phyloP scores from a whole-genome alignment of 2,797 vertebrate species.

The Lophotriccus pileatus region DNA sequence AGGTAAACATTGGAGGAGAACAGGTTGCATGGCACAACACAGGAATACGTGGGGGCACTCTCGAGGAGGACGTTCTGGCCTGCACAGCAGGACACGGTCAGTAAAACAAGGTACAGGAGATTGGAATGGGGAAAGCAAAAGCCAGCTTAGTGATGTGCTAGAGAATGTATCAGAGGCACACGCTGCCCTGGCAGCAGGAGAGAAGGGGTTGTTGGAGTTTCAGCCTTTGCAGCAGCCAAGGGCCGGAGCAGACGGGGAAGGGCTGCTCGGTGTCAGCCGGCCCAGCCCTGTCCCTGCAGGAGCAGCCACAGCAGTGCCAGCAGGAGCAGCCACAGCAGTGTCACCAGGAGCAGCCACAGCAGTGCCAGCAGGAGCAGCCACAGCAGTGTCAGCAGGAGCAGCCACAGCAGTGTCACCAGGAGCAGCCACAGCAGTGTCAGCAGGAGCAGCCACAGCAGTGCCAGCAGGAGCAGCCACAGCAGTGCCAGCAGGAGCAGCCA shows the following conservation, averaged over 20 bases:
- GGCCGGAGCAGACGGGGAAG: neutral
- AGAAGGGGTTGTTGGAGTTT: neutral
- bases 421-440: conserved; percentile 11
- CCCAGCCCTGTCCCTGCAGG: no score
- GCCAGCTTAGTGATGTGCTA: neutral
- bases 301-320: conserved; percentile 73
- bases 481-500: conserved; percentile 68
- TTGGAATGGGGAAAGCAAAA: neutral
- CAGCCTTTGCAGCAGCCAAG: neutral
- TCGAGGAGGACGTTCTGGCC: neutral
- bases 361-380: conserved; percentile 67
- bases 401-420: conserved; percentile 74
- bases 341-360: conserved; percentile 70
- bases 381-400: no score
- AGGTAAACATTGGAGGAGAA: neutral
- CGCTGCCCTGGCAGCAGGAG: neutral
- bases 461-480: conserved; percentile 49
- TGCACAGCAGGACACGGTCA: neutral
- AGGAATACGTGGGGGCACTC: neutral
- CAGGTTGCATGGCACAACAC: neutral
- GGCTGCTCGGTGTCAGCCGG: neutral
- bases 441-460: conserved; percentile 74
- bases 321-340: conserved; percentile 41
- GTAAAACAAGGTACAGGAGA: neutral
- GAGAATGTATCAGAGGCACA: neutral